Percentiles rank a stretch among this genome's conserved stretches.
These are phyloP conservation scores for Phyllostomus discolor DNA, from an alignment of 2,113 vertebrate species.

Conservation along the genomic window DNA sequence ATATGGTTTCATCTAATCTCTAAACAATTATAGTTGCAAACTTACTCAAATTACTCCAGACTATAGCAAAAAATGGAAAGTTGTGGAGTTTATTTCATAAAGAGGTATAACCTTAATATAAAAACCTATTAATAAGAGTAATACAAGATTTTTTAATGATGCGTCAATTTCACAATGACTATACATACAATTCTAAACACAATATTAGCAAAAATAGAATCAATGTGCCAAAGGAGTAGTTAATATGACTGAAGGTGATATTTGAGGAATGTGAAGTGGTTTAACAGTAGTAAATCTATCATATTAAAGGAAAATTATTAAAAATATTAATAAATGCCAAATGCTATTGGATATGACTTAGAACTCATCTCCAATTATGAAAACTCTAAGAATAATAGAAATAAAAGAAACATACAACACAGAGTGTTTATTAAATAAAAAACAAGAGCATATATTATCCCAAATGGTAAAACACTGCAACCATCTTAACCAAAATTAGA, in stretches of 20 bases:
- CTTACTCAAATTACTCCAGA: neutral
- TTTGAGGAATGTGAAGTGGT: neutral
- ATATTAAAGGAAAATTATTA: neutral
- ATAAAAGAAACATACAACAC: neutral
- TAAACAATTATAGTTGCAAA: neutral
- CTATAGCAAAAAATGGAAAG: neutral
- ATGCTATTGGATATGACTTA: neutral
- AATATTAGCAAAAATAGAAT: conserved; percentile 1
- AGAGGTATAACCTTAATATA: neutral
- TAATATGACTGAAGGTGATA: neutral
- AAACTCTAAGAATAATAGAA: neutral
- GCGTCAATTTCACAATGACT: neutral
- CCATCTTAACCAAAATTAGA: neutral
- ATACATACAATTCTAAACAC: neutral
- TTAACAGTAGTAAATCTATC: neutral
- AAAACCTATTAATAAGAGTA: neutral
- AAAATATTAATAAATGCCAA: conserved; percentile 9
- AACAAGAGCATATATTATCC: neutral
- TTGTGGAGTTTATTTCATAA: neutral
- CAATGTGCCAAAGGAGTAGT: neutral
- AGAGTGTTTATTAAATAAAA: neutral
- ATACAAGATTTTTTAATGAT: neutral
- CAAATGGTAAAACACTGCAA: neutral
- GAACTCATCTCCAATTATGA: neutral
- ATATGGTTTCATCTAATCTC: neutral